Evolutionary conservation across 2,113 vertebrate species (phyloP).

Genomic region (Hiodon tergisus): DNA sequence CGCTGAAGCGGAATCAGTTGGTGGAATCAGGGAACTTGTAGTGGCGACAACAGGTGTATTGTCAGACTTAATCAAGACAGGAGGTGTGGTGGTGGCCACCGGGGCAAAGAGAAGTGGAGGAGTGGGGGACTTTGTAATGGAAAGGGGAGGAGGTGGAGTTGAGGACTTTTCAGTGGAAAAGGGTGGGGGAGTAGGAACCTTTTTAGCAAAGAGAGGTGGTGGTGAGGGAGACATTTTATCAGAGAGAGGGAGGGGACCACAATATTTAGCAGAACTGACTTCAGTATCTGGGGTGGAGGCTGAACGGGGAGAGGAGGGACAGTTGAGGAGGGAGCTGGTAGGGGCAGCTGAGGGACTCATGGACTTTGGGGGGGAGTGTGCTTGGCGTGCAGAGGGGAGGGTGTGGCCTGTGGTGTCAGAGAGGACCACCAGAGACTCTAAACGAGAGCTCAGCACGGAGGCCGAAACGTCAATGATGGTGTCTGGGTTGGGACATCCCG

Average conservation of each 20-base stretch:
- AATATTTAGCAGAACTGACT: constrained; percentile 20
- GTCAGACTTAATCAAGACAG: neutral
- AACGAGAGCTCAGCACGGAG: constrained; percentile 41
- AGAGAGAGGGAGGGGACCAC: constrained; percentile 30
- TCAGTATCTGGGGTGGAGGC: constrained; percentile 25
- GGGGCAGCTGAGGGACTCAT: constrained; percentile 20
- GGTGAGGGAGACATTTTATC: constrained; percentile 35
- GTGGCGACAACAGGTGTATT: neutral
- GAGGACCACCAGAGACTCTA: constrained; percentile 44
- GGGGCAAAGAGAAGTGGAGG: constrained; percentile 3
- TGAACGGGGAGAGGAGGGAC: constrained; percentile 16
- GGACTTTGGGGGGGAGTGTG: neutral
- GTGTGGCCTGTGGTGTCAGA: constrained; percentile 34
- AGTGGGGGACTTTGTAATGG: constrained; percentile 23
- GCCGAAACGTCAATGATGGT: constrained; percentile 46
- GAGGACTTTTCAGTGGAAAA: constrained; percentile 25
- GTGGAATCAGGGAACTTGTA: neutral
- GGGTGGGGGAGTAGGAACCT: constrained; percentile 39
- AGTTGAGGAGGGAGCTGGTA: constrained; percentile 32
- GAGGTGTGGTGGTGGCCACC: constrained; percentile 39
- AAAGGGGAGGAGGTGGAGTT: neutral
- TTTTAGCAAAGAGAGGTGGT: constrained; percentile 33
- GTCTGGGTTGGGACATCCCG: constrained; percentile 43
- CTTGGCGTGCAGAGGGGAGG: constrained; percentile 37
- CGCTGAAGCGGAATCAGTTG: neutral